Percentiles rank a stretch among this genome's conserved stretches.
These are phyloP conservation scores for Drosophila cardini DNA, from an alignment of 1,140 invertebrate species.

Conservation along the genomic window DNA sequence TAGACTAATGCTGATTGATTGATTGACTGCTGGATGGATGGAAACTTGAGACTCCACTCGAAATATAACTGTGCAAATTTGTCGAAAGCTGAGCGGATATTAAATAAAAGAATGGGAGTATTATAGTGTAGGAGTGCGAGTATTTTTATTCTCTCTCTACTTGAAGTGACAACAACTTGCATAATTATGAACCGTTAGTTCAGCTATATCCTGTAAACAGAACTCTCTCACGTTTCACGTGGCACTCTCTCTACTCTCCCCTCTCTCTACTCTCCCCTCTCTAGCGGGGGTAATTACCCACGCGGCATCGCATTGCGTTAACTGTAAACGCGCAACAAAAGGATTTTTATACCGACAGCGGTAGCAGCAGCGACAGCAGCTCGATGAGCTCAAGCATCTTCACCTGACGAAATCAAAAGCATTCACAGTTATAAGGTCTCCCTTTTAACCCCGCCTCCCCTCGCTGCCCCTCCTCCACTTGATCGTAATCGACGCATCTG, in stretches of 20 bases:
- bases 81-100: slow-evolving; percentile 60
- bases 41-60: slow-evolving; percentile 17
- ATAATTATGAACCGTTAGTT: slow-evolving; percentile 76
- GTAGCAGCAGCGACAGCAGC: slow-evolving; percentile 45
- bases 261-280: slow-evolving; percentile 1
- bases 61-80: slow-evolving; percentile 43
- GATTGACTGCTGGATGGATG: slow-evolving; percentile 17
- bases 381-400: slow-evolving; percentile 12
- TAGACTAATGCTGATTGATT: slow-evolving; percentile 80
- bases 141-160: background rate
- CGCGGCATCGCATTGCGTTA: slow-evolving; percentile 47
- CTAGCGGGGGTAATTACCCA: slow-evolving; percentile 62
- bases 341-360: slow-evolving; percentile 64
- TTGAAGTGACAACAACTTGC: slow-evolving; percentile 49
- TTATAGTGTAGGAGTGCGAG: background rate
- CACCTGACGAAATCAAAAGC: slow-evolving; percentile 82
- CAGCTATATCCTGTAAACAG: slow-evolving; percentile 61
- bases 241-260: background rate
- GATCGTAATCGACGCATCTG: slow-evolving; percentile 64
- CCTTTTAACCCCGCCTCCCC: slow-evolving; percentile 6
- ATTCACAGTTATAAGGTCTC: slow-evolving; percentile 68
- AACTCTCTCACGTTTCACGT: slow-evolving; percentile 67
- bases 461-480: too few relatives aligned
- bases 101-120: background rate
- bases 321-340: slow-evolving; percentile 78